Evolutionary conservation across 2,113 vertebrate genomes (phyloP).

Genomic region (Typhlomys cinereus): DNA sequence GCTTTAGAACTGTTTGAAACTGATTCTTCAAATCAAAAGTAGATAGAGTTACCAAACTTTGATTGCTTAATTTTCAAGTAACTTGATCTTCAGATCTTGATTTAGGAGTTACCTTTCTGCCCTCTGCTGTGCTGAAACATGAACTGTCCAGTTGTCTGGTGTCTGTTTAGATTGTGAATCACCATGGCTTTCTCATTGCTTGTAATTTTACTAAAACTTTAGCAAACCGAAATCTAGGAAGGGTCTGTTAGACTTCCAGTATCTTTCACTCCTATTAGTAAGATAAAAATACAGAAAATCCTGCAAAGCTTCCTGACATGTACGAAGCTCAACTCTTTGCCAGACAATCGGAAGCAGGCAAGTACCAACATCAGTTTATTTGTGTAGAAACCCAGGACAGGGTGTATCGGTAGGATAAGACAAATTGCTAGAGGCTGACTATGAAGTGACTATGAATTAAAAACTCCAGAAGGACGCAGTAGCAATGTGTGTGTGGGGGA

Average conservation of each 20-base stretch:
- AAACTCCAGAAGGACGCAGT: background rate
- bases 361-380: too few relatives aligned
- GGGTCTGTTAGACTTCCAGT: background rate
- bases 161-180: background rate
- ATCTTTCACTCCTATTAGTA: background rate
- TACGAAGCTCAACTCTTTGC: background rate
- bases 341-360: too few relatives aligned
- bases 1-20: constrained; percentile 16
- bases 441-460: background rate
- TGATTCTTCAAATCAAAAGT: background rate
- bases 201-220: constrained; percentile 1
- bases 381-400: too few relatives aligned
- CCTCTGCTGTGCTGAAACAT: background rate
- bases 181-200: background rate
- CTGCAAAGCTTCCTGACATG: background rate
- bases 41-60: background rate
- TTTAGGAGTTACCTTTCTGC: background rate
- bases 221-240: background rate
- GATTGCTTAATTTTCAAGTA: constrained; percentile 30
- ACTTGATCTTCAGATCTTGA: background rate
- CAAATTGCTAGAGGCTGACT: background rate
- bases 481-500: background rate
- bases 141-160: background rate
- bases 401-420: background rate
- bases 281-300: constrained; percentile 10